A percentile compares a stretch with the other conserved stretches of the same genome.
phyloP scores from a whole-genome alignment of 2,113 vertebrate genomes.

The Scomber japonicus region DNA sequence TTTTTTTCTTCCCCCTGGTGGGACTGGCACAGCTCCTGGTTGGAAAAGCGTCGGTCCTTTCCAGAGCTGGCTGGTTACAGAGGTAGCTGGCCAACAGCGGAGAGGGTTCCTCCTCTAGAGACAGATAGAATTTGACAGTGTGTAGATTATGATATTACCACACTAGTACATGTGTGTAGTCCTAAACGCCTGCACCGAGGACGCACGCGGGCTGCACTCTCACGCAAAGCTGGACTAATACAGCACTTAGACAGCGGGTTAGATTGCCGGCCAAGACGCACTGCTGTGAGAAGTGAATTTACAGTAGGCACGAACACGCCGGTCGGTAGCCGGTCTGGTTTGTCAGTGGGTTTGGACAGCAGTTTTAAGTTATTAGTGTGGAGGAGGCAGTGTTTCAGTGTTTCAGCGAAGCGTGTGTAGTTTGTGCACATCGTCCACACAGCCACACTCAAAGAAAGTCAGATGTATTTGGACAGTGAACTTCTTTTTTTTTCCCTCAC shows the following conservation, averaged over 20 bases:
- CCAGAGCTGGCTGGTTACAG: conserved; percentile 37
- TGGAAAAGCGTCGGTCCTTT: conserved; percentile 46
- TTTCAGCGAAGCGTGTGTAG: conserved; percentile 40
- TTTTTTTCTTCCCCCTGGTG: neutral
- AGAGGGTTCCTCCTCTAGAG: conserved; percentile 26
- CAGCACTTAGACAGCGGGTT: conserved; percentile 27
- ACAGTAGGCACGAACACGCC: conserved; percentile 46
- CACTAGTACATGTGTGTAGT: conserved; percentile 44
- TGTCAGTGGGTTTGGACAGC: conserved; percentile 59
- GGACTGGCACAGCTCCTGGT: conserved; percentile 39
- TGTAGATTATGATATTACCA: conserved; percentile 53
- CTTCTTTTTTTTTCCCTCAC: neutral
- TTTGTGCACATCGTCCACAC: conserved; percentile 30
- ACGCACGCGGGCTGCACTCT: conserved; percentile 28
- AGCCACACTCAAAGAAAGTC: conserved; percentile 29
- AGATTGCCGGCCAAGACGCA: conserved; percentile 45
- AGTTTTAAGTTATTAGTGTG: conserved; percentile 45
- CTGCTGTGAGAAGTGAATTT: conserved; percentile 48
- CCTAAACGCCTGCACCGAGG: conserved; percentile 23
- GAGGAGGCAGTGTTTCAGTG: conserved; percentile 32
- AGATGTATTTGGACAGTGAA: conserved; percentile 17
- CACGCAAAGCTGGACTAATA: conserved; percentile 36
- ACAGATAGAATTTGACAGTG: conserved; percentile 52
- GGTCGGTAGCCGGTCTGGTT: conserved; percentile 63
- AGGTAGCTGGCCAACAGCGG: conserved; percentile 39